Base-by-base conservation (phyloP, 2,113 vertebrate species). In the Kryptolebias marmoratus region DNA sequence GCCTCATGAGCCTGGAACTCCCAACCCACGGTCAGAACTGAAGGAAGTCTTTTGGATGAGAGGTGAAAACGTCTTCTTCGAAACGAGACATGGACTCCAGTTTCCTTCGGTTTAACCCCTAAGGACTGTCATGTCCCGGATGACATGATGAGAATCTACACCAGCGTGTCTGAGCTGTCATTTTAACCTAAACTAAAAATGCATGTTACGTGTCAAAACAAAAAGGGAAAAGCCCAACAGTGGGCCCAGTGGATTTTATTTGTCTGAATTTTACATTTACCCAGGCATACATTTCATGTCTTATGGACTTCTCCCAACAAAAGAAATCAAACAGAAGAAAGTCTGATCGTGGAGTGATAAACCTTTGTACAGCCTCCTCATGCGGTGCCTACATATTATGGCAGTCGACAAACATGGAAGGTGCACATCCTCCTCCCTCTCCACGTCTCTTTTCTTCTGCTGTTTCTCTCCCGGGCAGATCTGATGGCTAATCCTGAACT, bases 401-500 rank as follows among this genome's bases (percentile, higher is more conserved):
- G 59, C 15, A 62, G 57, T 54, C 65, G n/a, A 12, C 32, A 22
- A 8, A 50, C 14, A 50, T 7, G 4, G 15, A 50, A 60, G 55
- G 62, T 50, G 63, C 16, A 64, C 64, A 69, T 49, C 44, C 13
- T 47, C 71, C 31, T 62, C 15, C 10, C 28, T 55, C 64, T 57
- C 53, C n/a, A 58, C 64, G 45, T 60, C 36, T 73, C 55, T 73
- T 68, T 45, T 48, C 59, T 75, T 65, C 69, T 49, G 50, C 68
- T 2, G 47, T 65, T 13, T 73, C 64, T 74, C 81, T 71, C 71
- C 49, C 47, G 71, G 82, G 80, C 58, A 84, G 74, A 87, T 87
- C 74, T 80, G 84, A 75, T 82, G 89, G 88, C 88, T 89, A 81
- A 90, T 87, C 88, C 77, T 73, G 68, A 68, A 71, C 66, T 62